Conservation (phyloP, 2,113 vertebrate species). For the Pampusana beccarii region DNA sequence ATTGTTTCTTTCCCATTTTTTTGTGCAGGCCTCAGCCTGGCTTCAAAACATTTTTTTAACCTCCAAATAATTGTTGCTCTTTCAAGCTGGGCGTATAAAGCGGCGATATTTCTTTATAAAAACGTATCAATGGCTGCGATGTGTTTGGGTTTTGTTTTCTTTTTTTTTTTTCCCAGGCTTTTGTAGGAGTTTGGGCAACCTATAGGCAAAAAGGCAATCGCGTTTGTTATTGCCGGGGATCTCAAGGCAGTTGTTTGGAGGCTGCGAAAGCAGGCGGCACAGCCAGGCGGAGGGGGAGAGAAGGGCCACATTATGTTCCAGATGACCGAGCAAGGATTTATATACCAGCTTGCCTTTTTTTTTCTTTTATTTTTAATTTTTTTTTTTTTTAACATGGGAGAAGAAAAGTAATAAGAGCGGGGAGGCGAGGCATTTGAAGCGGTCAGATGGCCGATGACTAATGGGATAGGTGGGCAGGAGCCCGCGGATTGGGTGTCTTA, state of each 20-base stretch:
- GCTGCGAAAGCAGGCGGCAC: slow-evolving; percentile 78
- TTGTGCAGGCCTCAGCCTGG: background rate
- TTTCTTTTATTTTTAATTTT: background rate
- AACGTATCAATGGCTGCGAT: slow-evolving; percentile 37
- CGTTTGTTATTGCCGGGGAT: slow-evolving; percentile 86
- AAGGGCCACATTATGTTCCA: slow-evolving; percentile 80
- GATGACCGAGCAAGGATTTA: slow-evolving; percentile 82
- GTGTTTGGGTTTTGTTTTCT: background rate
- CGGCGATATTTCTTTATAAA: slow-evolving; percentile 29
- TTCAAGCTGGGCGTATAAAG: slow-evolving; percentile 22
- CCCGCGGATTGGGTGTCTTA: slow-evolving; percentile 90
- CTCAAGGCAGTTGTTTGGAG: slow-evolving; percentile 82
- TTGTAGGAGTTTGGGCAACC: slow-evolving; percentile 76
- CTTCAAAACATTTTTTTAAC: slow-evolving; percentile 30
- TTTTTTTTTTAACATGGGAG: slow-evolving; percentile 67
- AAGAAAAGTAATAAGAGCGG: slow-evolving; percentile 81
- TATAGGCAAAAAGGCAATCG: slow-evolving; percentile 84
- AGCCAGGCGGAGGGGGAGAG: slow-evolving; percentile 64
- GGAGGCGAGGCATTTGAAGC: slow-evolving; percentile 72
- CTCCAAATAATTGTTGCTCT: slow-evolving; percentile 18
- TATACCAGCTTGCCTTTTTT: slow-evolving; percentile 71
- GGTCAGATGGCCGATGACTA: slow-evolving; percentile 86
- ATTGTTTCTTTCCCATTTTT: background rate
- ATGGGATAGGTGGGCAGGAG: slow-evolving; percentile 86
- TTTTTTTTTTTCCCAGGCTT: slow-evolving; percentile 4